Percentiles rank a stretch among this genome's conserved stretches.
phyloP scores from a whole-genome alignment of 2,113 vertebrate species.

The Dipodomys spectabilis region DNA sequence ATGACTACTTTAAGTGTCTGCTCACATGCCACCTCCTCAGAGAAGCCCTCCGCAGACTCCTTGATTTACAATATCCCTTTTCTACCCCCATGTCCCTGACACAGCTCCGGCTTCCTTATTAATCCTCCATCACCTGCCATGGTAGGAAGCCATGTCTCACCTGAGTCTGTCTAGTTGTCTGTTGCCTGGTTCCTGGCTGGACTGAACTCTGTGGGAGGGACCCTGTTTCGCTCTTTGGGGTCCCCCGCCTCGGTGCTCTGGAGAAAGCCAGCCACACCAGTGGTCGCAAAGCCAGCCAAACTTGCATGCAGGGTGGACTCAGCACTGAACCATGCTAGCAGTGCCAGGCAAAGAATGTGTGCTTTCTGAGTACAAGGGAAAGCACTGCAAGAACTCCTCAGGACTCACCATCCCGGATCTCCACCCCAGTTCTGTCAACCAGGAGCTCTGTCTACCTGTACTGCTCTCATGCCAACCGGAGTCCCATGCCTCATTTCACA shows the following conservation, averaged over 20 bases:
- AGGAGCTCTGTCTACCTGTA: not conserved
- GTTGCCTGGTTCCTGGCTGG: not conserved
- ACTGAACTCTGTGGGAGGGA: not conserved
- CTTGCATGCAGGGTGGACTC: not conserved
- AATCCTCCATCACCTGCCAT: not conserved
- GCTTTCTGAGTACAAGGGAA: not conserved
- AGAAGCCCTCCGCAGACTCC: not conserved
- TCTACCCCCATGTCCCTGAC: not conserved
- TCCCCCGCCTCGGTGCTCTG: not conserved
- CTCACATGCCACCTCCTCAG: not conserved
- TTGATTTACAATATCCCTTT: not conserved
- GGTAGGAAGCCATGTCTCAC: not conserved
- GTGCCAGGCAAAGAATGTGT: rapidly evolving
- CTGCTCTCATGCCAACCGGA: not conserved
- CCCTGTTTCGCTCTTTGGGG: not conserved
- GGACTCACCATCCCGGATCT: not conserved
- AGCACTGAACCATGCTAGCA: rapidly evolving
- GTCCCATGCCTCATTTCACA: not conserved
- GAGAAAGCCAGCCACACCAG: rapidly evolving
- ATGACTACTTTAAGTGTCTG: not conserved
- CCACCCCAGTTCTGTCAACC: not conserved
- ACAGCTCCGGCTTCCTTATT: not conserved
- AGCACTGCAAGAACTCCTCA: rapidly evolving
- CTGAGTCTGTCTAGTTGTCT: not conserved
- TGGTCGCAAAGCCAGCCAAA: not conserved